Evolutionary conservation across 2,113 vertebrate species (phyloP).

Genomic region (Piaya cayana): DNA sequence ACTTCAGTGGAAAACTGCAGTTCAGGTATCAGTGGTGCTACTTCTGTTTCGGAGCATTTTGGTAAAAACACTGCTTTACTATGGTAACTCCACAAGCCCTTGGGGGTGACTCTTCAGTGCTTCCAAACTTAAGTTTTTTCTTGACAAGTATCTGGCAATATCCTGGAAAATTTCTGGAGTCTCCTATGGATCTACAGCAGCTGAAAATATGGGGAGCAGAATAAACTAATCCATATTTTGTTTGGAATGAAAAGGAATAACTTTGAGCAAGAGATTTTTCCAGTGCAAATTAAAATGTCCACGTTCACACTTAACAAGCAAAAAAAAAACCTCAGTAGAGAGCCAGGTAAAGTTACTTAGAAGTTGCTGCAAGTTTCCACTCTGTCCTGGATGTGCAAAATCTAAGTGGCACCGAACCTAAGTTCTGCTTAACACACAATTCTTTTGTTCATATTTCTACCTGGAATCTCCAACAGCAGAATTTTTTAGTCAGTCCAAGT

Average conservation of each 20-base stretch:
- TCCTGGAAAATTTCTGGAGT: background rate
- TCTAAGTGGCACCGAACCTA: rapidly evolving
- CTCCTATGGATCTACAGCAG: background rate
- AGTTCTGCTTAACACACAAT: background rate
- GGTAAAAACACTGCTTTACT: slow-evolving; percentile 28
- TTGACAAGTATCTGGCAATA: slow-evolving; percentile 1
- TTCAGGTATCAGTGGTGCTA: background rate
- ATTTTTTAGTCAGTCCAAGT: background rate
- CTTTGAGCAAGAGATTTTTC: background rate
- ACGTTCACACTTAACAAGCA: background rate
- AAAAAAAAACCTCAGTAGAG: background rate
- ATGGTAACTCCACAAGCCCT: background rate
- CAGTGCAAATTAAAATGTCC: background rate
- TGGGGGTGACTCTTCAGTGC: background rate
- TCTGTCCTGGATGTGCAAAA: background rate
- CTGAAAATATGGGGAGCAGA: background rate
- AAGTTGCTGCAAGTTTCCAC: background rate
- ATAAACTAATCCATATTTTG: background rate
- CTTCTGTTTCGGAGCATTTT: slow-evolving; percentile 12
- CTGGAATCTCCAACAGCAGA: background rate
- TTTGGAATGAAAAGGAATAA: background rate
- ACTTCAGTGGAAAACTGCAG: slow-evolving; percentile 16
- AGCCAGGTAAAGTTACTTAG: background rate
- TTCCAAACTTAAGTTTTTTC: background rate
- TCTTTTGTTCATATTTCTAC: background rate